Percentiles rank a stretch among this genome's conserved stretches.
These are phyloP conservation scores for Crocodylus rhombifer DNA, from an alignment of 2,797 vertebrate species.

Conservation along the genomic window DNA sequence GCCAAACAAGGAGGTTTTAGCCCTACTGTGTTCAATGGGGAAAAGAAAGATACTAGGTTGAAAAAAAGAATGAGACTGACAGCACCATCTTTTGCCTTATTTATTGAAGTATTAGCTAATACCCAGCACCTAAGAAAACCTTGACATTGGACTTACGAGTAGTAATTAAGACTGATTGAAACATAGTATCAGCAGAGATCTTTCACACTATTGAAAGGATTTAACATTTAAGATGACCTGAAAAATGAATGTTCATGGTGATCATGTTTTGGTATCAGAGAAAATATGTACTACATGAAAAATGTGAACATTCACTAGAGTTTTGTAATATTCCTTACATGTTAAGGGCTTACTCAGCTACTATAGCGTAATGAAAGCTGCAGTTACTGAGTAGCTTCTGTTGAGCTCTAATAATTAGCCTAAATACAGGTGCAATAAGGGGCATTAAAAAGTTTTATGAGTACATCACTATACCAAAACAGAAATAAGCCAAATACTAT, in stretches of 20 bases:
- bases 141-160: conserved; percentile 57
- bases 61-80: conserved; percentile 53
- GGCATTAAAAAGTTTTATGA: conserved; percentile 63
- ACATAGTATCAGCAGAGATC: conserved; percentile 61
- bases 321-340: conserved; percentile 70
- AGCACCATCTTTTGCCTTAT: conserved; percentile 58
- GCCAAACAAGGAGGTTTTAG: conserved; percentile 80
- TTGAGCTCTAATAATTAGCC: conserved; percentile 64
- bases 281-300: conserved; percentile 53
- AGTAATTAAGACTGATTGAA: conserved; percentile 75
- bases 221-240: conserved; percentile 49
- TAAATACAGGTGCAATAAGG: conserved; percentile 67
- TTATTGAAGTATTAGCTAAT: conserved; percentile 64
- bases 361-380: conserved; percentile 65
- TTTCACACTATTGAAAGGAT: conserved; percentile 49
- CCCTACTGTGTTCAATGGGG: conserved; percentile 64
- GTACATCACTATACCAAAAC: conserved; percentile 20
- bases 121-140: conserved; percentile 68
- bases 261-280: conserved; percentile 62
- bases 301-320: conserved; percentile 65
- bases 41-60: conserved; percentile 65
- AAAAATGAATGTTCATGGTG: conserved; percentile 11
- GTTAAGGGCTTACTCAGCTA: conserved; percentile 64
- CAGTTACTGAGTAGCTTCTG: conserved; percentile 29
- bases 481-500: background rate